Evolutionary conservation across 2,888 invertebrate species (phyloP).

Genomic region (Hylaea fasciaria): DNA sequence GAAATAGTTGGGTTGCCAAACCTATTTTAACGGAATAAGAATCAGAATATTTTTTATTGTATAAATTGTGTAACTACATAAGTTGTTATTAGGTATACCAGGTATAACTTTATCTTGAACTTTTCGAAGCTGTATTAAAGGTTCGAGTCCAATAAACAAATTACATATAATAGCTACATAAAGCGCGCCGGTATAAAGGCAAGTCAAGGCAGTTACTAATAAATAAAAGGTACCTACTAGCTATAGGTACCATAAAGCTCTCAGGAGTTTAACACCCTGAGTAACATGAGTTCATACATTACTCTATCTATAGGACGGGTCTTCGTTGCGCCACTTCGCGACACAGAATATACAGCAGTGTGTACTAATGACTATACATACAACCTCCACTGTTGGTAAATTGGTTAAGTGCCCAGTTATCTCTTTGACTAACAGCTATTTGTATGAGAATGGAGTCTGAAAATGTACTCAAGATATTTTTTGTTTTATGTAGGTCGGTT

Average conservation of each 20-base stretch:
- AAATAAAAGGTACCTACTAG: conserved; percentile 23
- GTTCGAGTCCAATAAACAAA: conserved; percentile 14
- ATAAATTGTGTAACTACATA: too few species aligned
- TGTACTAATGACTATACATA: conserved; percentile 16
- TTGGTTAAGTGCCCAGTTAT: conserved; percentile 59
- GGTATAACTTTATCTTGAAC: neutral
- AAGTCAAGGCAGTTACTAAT: conserved; percentile 19
- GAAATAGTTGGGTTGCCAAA: too few species aligned
- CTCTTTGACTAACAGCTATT: conserved; percentile 40
- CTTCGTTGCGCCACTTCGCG: neutral
- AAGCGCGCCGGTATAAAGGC: conserved; percentile 8
- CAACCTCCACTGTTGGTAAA: conserved; percentile 43
- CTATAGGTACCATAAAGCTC: conserved; percentile 22
- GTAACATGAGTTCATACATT: neutral
- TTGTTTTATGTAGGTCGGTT: conserved; percentile 16
- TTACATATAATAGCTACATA: conserved; percentile 16
- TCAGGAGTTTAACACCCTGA: neutral
- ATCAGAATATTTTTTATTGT: too few species aligned
- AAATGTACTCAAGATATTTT: conserved; percentile 11
- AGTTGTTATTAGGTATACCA: too few species aligned
- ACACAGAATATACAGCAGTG: conserved; percentile 8
- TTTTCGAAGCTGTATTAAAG: conserved; percentile 6
- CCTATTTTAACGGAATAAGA: too few species aligned
- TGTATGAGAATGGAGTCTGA: conserved; percentile 30
- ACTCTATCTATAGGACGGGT: too few species aligned